phyloP scores from a whole-genome alignment of 2,888 invertebrate genomes.

The Eubasilissa splendida region DNA sequence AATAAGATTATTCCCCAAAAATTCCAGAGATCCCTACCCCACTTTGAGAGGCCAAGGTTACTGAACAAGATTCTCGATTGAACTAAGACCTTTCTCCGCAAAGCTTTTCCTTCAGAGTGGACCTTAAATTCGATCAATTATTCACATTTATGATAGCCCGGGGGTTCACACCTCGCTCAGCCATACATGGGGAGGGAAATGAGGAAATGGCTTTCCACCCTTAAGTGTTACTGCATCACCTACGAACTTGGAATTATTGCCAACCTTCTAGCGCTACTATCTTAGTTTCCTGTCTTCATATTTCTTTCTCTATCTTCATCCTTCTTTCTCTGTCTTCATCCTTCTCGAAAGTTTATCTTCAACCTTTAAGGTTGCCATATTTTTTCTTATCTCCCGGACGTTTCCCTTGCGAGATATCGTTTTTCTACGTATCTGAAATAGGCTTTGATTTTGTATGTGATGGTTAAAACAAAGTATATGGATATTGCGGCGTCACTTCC shows the following conservation, averaged over 20 bases:
- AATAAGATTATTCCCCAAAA: background rate
- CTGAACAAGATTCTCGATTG: background rate
- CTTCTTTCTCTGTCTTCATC: conserved; percentile 1
- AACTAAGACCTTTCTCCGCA: conserved; percentile 31
- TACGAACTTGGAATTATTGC: conserved; percentile 25
- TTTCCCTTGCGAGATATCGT: conserved; percentile 29
- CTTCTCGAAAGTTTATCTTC: conserved; percentile 4
- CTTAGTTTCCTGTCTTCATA: conserved; percentile 6
- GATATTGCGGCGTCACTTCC: background rate
- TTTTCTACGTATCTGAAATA: conserved; percentile 22
- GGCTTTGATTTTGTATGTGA: conserved; percentile 40
- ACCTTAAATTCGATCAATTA: conserved; percentile 57
- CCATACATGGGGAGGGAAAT: conserved; percentile 56
- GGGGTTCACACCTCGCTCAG: conserved; percentile 54
- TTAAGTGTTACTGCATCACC: conserved; percentile 48
- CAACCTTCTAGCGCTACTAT: conserved; percentile 1
- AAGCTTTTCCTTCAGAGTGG: conserved; percentile 19
- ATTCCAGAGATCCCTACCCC: too few relatives aligned
- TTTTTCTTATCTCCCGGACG: conserved; percentile 48
- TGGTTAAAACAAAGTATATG: conserved; percentile 45
- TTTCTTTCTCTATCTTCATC: conserved; percentile 18
- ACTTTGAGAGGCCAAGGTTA: too few relatives aligned
- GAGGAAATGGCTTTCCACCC: conserved; percentile 55
- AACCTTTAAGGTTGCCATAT: conserved; percentile 32
- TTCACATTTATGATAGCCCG: conserved; percentile 55